Conservation (phyloP, 2,113 vertebrate genomes). For the Symphodus melops region DNA sequence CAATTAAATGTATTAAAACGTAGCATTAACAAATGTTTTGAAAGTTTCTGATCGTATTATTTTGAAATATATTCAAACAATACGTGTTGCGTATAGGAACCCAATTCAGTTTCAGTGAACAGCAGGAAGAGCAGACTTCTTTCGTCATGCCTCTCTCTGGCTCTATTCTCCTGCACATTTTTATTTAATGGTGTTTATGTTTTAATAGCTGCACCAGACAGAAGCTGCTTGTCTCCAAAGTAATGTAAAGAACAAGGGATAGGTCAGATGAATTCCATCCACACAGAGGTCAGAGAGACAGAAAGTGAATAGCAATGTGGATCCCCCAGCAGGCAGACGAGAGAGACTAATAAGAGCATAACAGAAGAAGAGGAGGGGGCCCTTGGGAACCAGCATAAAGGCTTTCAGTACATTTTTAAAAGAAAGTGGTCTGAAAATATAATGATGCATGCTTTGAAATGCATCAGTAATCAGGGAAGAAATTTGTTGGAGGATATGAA, state of each 20-base stretch:
- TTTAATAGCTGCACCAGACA: conserved; percentile 88
- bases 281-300: conserved; percentile 92
- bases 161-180: conserved; percentile 61
- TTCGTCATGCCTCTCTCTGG: conserved; percentile 14
- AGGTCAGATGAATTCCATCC: conserved; percentile 91
- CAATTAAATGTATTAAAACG: neutral
- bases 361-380: conserved; percentile 88
- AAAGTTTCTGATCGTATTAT: conserved; percentile 2
- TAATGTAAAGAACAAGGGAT: conserved; percentile 76
- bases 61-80: conserved; percentile 6
- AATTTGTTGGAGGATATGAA: conserved; percentile 80
- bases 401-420: conserved; percentile 92
- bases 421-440: conserved; percentile 92
- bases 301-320: conserved; percentile 94
- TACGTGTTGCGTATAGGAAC: conserved; percentile 6
- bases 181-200: conserved; percentile 84
- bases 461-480: conserved; percentile 93
- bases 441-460: conserved; percentile 91
- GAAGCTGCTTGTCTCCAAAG: conserved; percentile 79
- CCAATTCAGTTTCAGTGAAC: neutral
- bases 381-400: conserved; percentile 92
- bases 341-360: conserved; percentile 96
- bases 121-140: conserved; percentile 3
- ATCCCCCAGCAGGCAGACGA: conserved; percentile 89
- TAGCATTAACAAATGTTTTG: neutral